Evolutionary conservation across 2,888 invertebrate species (phyloP), one percentile per base, ranked within the genome.

Genomic region (Elmis aenea): DNA sequence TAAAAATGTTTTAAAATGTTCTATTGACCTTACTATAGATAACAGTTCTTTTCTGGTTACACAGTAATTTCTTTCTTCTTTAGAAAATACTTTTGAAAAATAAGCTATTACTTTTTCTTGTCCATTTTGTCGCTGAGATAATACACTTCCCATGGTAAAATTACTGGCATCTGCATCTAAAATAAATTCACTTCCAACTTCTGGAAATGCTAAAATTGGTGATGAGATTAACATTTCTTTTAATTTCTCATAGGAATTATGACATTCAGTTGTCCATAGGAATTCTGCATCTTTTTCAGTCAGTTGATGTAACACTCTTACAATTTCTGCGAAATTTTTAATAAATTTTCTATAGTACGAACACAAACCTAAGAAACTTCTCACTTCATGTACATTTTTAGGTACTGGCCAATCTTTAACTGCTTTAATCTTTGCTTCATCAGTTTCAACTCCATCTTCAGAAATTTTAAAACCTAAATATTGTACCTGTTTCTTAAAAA

Each of bases 31-130:
- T 1, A 55, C 44, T 4, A 55, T 35, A 3, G 58, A 54, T n/a
- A 57, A 31, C 2, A 59, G 33, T 42, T 57, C 54, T 22, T 30
- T 48, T 21, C 54, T 15, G 5, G 54, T 55, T 1, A 54, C 52
- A 23, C 48, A 57, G 20, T 54, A 54, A 32, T 55, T 56, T 33
- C 35, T 32, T 26, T 51, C 47, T 0, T 49, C 26, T 31, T 47
- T 50, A 8, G 34, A 30, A 5, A 53, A 16, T 4, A 27, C 31
- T 22, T 40, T 24, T 28, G 50, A 55, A 20, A 29, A 50, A 32
- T 55, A 57, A 9, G 33, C 49, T 8, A 57, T 49, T 5, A 54
- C 45, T 15, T 28, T 32, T 13, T 51, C 49, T 16, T 39, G 13
- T 1, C 46, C 38, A 2, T 46, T 26, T 12, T 42, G 42, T 4